Conservation (phyloP, 2,888 invertebrate species). For the Amiota minor region DNA sequence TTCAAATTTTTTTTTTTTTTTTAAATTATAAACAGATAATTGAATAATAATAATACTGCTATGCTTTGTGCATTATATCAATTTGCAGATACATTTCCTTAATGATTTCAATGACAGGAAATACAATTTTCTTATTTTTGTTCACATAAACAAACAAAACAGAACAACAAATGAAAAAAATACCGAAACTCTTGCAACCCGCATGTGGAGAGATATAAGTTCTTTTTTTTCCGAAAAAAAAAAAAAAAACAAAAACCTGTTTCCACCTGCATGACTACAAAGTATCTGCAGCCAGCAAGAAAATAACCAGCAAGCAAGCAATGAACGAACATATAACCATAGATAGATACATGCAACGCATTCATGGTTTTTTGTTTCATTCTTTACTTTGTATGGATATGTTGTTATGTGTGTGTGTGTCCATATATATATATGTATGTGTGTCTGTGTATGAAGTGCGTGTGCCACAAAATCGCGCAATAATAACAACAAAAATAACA, state of each 20-base stretch:
- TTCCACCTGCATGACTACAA: conserved; percentile 59
- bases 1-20: no score
- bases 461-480: conserved; percentile 32
- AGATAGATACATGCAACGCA: no score
- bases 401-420: conserved; percentile 29
- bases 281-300: no score
- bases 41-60: no score
- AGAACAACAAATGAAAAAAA: not conserved
- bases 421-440: conserved; percentile 29
- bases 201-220: not conserved
- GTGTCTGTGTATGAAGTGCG: conserved; percentile 36
- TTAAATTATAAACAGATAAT: no score
- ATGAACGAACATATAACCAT: no score
- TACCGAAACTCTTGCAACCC: conserved; percentile 17
- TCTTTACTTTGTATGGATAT: not conserved
- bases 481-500: conserved; percentile 20
- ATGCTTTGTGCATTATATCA: no score
- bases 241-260: conserved; percentile 51
- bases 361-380: not conserved
- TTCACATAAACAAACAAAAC: not conserved
- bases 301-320: no score
- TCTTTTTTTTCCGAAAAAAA: not conserved
- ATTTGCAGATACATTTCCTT: no score
- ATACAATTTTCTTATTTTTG: no score
- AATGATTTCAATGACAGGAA: no score